These are phyloP conservation scores for Platysteira castanea DNA, from an alignment of 2,113 vertebrate genomes.

Conservation along the genomic window DNA sequence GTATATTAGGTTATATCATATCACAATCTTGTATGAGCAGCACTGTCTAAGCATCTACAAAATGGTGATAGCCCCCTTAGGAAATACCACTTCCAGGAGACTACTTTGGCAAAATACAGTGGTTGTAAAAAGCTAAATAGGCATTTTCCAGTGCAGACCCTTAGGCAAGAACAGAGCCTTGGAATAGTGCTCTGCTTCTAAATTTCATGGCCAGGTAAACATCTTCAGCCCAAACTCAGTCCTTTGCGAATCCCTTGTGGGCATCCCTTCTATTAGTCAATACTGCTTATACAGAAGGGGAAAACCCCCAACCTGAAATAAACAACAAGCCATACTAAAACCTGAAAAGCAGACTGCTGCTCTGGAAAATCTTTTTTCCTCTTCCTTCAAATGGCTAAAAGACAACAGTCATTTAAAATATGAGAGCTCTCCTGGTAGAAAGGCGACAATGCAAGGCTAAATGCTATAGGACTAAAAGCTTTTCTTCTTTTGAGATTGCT, in stretches of 20 bases:
- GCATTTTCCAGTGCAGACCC: not conserved
- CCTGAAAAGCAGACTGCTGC: not conserved
- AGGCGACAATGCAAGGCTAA: not conserved
- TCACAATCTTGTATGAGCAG: not conserved
- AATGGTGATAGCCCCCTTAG: not conserved
- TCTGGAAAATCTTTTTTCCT: not conserved
- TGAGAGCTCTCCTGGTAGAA: not conserved
- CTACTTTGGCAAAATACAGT: not conserved
- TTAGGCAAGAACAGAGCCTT: not conserved
- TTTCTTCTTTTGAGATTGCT: not conserved
- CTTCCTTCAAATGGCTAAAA: not conserved
- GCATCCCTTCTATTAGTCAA: not conserved
- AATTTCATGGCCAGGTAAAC: not conserved
- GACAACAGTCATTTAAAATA: not conserved
- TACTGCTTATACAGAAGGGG: not conserved
- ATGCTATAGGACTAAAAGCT: not conserved
- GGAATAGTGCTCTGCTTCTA: fast-evolving
- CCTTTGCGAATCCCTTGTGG: not conserved
- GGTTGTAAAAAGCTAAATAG: not conserved
- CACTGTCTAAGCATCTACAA: not conserved
- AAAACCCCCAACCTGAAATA: not conserved
- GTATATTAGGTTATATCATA: not conserved
- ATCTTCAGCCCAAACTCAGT: not conserved
- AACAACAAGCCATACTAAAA: not conserved
- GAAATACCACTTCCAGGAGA: not conserved